A percentile compares a stretch with the other conserved stretches of the same genome.
Evolutionary conservation across 2,797 vertebrate species (phyloP).

Genomic region (Melanogrammus aeglefinus): DNA sequence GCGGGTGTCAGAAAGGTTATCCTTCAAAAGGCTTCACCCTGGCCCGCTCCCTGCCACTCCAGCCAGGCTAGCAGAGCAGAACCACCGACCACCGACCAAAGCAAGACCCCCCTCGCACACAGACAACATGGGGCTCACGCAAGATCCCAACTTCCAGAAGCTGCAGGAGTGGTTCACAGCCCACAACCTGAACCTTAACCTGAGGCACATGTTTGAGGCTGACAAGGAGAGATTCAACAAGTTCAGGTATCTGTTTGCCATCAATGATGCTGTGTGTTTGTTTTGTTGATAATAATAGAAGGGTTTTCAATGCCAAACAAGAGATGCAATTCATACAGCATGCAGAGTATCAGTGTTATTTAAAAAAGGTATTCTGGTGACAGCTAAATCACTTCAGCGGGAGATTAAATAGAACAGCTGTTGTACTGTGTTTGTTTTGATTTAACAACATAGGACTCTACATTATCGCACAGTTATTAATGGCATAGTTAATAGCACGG

Average conservation of each 20-base stretch:
- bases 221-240: slow-evolving; percentile 85
- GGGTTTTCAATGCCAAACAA: neutral
- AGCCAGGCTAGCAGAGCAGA: slow-evolving; percentile 47
- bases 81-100: slow-evolving; percentile 55
- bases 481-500: neutral
- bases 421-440: neutral
- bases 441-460: neutral
- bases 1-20: slow-evolving; percentile 18
- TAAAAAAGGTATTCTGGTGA: neutral
- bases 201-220: slow-evolving; percentile 85
- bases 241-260: slow-evolving; percentile 76
- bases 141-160: slow-evolving; percentile 81
- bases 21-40: slow-evolving; percentile 58
- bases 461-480: neutral
- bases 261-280: neutral
- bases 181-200: slow-evolving; percentile 76
- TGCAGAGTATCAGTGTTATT: neutral
- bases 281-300: neutral
- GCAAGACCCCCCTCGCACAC: slow-evolving; percentile 23
- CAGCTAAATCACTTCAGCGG: neutral
- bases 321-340: neutral
- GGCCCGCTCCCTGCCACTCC: slow-evolving; percentile 48
- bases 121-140: slow-evolving; percentile 78
- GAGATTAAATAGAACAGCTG: neutral
- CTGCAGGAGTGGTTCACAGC: slow-evolving; percentile 84